Evolutionary conservation across 2,888 invertebrate species (phyloP), one percentile per base, ranked within the genome.

Genomic region (Diarsia brunnea): DNA sequence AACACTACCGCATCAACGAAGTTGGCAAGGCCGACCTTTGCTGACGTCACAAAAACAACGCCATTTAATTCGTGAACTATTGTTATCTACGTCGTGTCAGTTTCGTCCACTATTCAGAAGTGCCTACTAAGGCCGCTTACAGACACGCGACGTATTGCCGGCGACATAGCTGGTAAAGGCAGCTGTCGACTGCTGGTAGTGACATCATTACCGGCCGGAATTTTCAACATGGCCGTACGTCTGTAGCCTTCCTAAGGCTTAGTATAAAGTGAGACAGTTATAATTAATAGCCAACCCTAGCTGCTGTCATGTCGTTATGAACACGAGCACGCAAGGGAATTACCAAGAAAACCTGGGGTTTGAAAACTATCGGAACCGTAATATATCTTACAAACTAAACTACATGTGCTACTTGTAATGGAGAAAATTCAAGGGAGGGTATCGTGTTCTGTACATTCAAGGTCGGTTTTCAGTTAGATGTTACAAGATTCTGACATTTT

Each of bases 231-330:
- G 31, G 31, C 24, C 58, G 67, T 68, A 66, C 69, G 49, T 77
- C 63, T 79, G 74, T 38, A 38, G n/a, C 51, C 31, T 53, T 31
- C 81, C 74, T 81, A 79, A 72, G 72, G 69, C 74, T 79, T 69
- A 81, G 86, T 86, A 88, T 86, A 86, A 89, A 89, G 82, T 84
- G 85, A 87, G 90, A 88, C 89, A 87, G 87, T 86, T 85, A 89
- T 91, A 91, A 92, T 91, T 90, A 92, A 92, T 91, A 79, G 89
- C 81, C 84, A 70, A 84, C 84, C 86, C 83, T 82, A 79, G 79
- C 75, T 71, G 84, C 87, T 87, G 90, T 90, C 89, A 85, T 85
- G 84, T 82, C 84, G 88, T 88, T 89, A 89, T 89, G 86, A 89
- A 88, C 81, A 82, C 69, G 79, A 86, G 76, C 86, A 88, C 87